Evolutionary conservation across 2,797 vertebrate species (phyloP).

Genomic region (Rhyacichthys aspro): DNA sequence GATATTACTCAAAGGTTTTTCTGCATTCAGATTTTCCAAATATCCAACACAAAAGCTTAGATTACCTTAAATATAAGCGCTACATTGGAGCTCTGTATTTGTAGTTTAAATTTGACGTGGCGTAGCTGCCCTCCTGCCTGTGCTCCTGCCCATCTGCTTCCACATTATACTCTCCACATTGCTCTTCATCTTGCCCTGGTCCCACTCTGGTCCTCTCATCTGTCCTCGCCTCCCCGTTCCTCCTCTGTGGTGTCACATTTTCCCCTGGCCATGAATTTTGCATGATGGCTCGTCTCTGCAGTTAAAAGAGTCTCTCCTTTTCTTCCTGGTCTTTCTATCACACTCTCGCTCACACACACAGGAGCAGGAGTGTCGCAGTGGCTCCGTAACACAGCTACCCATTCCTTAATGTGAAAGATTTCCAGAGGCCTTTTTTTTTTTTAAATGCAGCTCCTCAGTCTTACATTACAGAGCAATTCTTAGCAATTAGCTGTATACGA

Average conservation of each 20-base stretch:
- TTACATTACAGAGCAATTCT: no score
- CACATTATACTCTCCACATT: constrained; percentile 42
- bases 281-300: constrained; percentile 55
- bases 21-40: no score
- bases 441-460: no score
- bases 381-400: no score
- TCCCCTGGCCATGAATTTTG: constrained; percentile 66
- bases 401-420: no score
- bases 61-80: no score
- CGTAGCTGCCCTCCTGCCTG: neutral
- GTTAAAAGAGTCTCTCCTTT: constrained; percentile 32
- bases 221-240: constrained; percentile 52
- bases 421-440: no score
- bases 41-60: no score
- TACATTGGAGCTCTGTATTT: neutral
- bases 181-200: constrained; percentile 35
- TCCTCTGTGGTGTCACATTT: constrained; percentile 57
- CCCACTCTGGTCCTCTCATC: constrained; percentile 37
- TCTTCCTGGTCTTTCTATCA: neutral
- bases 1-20: no score
- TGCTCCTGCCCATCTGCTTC: constrained; percentile 9
- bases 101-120: constrained; percentile 16
- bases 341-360: constrained; percentile 6
- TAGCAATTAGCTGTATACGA: no score
- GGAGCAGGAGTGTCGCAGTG: neutral